Evolutionary conservation across 2,888 invertebrate genomes (phyloP).

Genomic region (Elysia crispata): DNA sequence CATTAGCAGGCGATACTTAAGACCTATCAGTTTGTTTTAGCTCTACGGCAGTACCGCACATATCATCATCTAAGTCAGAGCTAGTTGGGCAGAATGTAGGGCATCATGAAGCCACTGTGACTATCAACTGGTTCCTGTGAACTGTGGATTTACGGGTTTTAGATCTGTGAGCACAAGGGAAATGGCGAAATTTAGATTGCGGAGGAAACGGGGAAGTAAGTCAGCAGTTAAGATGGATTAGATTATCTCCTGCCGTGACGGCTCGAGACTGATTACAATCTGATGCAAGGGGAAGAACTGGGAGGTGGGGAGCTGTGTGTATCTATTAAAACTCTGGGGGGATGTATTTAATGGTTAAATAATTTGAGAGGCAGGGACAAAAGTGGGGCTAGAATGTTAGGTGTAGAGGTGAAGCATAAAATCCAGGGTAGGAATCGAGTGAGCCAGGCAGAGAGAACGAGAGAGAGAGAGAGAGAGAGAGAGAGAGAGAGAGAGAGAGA

Average conservation of each 20-base stretch:
- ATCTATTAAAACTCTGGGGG: too few relatives aligned
- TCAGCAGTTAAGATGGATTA: background rate
- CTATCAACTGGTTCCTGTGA: too few relatives aligned
- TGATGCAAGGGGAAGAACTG: constrained; percentile 1
- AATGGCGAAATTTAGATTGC: background rate
- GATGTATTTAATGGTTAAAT: too few relatives aligned
- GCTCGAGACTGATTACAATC: constrained; percentile 19
- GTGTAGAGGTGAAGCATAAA: too few relatives aligned
- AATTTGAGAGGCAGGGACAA: background rate
- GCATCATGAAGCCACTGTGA: too few relatives aligned
- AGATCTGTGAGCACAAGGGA: background rate
- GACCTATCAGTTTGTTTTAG: too few relatives aligned
- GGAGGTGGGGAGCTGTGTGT: too few relatives aligned
- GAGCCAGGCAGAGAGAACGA: background rate
- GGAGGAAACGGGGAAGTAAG: constrained; percentile 5
- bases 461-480: background rate
- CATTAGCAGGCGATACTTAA: too few relatives aligned
- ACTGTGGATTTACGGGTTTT: too few relatives aligned
- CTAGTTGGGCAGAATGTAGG: too few relatives aligned
- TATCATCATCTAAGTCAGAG: too few relatives aligned
- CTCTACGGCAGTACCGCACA: too few relatives aligned
- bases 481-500: constrained; percentile 10
- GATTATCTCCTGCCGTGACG: background rate
- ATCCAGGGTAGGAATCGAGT: background rate
- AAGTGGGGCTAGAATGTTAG: background rate